Percentiles rank a stretch among this genome's conserved stretches.
These are phyloP conservation scores for Sweltsa coloradensis DNA, from an alignment of 1,140 invertebrate species.

Conservation along the genomic window DNA sequence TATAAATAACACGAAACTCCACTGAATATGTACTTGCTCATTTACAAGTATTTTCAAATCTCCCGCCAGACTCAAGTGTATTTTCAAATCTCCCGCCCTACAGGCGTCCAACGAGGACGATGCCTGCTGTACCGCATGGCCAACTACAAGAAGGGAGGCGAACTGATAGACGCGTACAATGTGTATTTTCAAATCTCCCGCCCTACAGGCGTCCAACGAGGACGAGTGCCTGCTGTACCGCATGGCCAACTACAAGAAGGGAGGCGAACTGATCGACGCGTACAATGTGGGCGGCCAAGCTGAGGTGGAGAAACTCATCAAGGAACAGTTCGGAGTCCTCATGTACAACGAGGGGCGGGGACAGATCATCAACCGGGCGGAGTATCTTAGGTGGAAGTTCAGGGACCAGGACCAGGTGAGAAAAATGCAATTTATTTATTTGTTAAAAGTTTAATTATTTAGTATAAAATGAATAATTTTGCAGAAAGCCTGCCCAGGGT, in stretches of 20 bases:
- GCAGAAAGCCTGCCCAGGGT: too few relatives aligned
- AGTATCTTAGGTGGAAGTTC: slow-evolving; percentile 88
- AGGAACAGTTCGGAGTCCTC: slow-evolving; percentile 75
- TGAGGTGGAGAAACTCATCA: slow-evolving; percentile 75
- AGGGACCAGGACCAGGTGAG: slow-evolving; percentile 65
- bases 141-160: background rate
- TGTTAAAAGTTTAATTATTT: too few relatives aligned
- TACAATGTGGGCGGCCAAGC: slow-evolving; percentile 67
- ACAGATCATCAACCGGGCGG: slow-evolving; percentile 73
- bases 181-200: background rate
- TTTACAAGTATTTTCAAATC: too few relatives aligned
- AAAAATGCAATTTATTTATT: slow-evolving; percentile 7
- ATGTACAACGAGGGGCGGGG: slow-evolving; percentile 86
- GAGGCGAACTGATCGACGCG: slow-evolving; percentile 71
- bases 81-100: too few relatives aligned
- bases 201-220: background rate
- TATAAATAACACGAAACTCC: too few relatives aligned
- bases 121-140: slow-evolving; percentile 56
- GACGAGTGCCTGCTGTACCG: slow-evolving; percentile 34
- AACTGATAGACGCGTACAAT: background rate
- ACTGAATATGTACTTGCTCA: too few relatives aligned
- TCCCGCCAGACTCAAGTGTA: too few relatives aligned
- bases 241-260: slow-evolving; percentile 81
- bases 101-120: slow-evolving; percentile 70
- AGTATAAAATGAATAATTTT: too few relatives aligned